Evolutionary conservation across 2,113 vertebrate genomes (phyloP), one percentile per base, ranked within the genome.

Genomic region (Penelope pileata): DNA sequence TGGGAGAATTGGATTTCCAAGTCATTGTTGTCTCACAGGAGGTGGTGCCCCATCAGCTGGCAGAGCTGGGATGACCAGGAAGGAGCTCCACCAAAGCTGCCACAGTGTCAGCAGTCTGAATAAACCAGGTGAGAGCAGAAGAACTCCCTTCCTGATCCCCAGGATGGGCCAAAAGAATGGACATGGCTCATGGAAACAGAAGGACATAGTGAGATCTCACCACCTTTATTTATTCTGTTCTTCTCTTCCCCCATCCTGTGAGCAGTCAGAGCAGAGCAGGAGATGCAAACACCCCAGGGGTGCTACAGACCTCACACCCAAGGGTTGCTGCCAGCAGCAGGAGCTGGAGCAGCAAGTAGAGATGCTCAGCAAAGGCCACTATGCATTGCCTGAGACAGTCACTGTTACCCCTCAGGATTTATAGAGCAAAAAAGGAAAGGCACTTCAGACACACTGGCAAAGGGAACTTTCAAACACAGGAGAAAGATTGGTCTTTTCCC

Each of bases 261-360:
- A 32, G 18, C 24, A 74, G 16, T 16, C 1, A 3, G 34, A 60
- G 60, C 19, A 9, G 18, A 45, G 51, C 34, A 23, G 85, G 53
- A 72, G 58, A 30, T 56, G 53, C 53, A 56, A 17, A 56, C 53
- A 56, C 53, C 10, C 53, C 53, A 16, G 30, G n/a, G 29, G 51
- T 6, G 1, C 58, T 40, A 56, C 58, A 68, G 17, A 34, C 78
- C 38, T 60, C 6, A 5, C 13, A 19, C 7, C 34, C 8, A 0
- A 13, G 70, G 45, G 54, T 72, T 88, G 67, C 51, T 0, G 0
- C 36, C 80, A 42, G 36, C 4, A 0, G 19, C 13, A 56, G 85
- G 47, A 86, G 2, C 27, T 2, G 0, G 60, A 88, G 34, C 42
- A 93, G 12, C 9, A 10, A 47, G 51, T 29, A 24, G 78, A 66